These are phyloP conservation scores for Anorthoa munda DNA, from an alignment of 2,888 invertebrate genomes.

Conservation along the genomic window DNA sequence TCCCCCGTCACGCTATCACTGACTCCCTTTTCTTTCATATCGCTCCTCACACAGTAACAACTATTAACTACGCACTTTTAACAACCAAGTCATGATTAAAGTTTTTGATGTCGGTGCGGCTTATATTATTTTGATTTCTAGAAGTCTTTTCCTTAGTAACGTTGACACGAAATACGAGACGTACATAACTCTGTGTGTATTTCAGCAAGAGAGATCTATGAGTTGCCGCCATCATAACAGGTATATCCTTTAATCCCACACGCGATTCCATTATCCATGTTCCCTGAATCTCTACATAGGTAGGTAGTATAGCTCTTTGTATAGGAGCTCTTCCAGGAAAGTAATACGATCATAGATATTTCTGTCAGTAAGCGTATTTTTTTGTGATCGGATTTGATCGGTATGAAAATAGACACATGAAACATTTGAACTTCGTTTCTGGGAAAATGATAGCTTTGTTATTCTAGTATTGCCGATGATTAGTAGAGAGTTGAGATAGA, in stretches of 20 bases:
- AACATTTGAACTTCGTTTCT: too few relatives aligned
- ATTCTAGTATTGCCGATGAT: not conserved
- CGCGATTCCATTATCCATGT: not conserved
- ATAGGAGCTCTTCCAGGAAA: not conserved
- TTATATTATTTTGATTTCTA: too few relatives aligned
- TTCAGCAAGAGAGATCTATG: not conserved
- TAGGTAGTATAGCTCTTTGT: not conserved
- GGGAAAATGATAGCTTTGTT: not conserved
- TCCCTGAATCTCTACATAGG: not conserved
- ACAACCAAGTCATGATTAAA: too few relatives aligned
- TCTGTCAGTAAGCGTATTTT: not conserved
- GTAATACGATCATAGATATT: not conserved
- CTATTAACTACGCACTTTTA: too few relatives aligned
- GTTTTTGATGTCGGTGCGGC: too few relatives aligned
- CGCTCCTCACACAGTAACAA: too few relatives aligned
- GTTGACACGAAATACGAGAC: too few relatives aligned
- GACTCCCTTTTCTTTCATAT: too few relatives aligned
- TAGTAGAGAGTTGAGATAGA: too few relatives aligned
- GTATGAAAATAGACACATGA: not conserved
- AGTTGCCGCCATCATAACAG: not conserved
- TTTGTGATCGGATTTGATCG: not conserved
- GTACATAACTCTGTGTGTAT: not conserved
- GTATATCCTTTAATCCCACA: slow-evolving; percentile 11
- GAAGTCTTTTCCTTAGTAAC: not conserved
- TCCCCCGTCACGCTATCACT: too few relatives aligned